A percentile compares a stretch with the other conserved stretches of the same genome.
Conservation (phyloP, 2,888 invertebrate genomes). For the Pyrocoelia pectoralis region DNA sequence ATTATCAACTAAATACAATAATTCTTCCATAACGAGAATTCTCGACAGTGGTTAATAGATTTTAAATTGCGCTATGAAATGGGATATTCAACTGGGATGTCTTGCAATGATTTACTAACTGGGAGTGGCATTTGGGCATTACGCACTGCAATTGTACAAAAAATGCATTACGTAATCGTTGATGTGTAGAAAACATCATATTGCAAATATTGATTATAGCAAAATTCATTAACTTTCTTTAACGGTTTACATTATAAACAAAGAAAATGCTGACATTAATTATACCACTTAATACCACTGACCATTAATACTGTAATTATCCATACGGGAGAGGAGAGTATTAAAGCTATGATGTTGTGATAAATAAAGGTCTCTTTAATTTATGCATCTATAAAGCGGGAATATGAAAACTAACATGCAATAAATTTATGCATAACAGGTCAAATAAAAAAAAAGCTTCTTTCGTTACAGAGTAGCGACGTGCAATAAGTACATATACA, state of each 20-base stretch:
- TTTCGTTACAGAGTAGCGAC: neutral
- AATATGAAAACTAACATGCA: conserved; percentile 19
- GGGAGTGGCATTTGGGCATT: too few relatives aligned
- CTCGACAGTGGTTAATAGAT: too few relatives aligned
- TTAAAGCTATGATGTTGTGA: conserved; percentile 15
- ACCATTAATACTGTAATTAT: conserved; percentile 11
- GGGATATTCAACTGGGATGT: too few relatives aligned
- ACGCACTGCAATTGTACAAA: too few relatives aligned
- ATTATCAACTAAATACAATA: too few relatives aligned
- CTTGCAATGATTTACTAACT: too few relatives aligned
- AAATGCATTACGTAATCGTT: too few relatives aligned
- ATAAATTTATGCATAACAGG: conserved; percentile 26
- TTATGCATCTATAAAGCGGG: conserved; percentile 24
- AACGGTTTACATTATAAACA: conserved; percentile 1
- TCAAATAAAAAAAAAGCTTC: neutral
- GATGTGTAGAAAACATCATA: neutral
- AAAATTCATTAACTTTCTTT: conserved; percentile 4
- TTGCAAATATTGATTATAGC: neutral
- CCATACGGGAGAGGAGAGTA: conserved; percentile 5
- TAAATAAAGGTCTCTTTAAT: conserved; percentile 28
- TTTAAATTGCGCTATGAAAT: too few relatives aligned
- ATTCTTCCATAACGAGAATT: too few relatives aligned
- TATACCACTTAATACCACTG: conserved; percentile 7
- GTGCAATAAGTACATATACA: too few relatives aligned
- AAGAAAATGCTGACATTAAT: conserved; percentile 8